A percentile compares a stretch with the other conserved stretches of the same genome.
phyloP scores from a whole-genome alignment of 2,888 invertebrate species.

The Amphiduros pacificus region DNA sequence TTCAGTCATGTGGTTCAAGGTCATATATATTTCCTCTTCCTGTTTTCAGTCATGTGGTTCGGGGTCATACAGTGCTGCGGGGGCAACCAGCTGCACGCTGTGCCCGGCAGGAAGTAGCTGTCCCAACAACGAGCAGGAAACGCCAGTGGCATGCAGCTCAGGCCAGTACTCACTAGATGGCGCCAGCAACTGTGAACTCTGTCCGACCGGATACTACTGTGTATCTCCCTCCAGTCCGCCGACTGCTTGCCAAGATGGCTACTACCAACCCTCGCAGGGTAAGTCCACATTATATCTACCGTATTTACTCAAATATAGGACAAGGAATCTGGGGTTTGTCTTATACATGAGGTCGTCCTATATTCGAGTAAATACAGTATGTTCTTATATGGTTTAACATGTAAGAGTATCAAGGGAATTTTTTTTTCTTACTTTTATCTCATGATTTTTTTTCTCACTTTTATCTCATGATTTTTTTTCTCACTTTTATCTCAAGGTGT shows the following conservation, averaged over 20 bases:
- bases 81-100: constrained; percentile 40
- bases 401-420: no score
- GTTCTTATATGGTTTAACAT: no score
- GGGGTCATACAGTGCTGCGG: constrained; percentile 39
- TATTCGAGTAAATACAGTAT: no score
- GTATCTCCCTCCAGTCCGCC: constrained; percentile 29
- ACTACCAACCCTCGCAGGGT: constrained; percentile 43
- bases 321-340: no score
- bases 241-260: constrained; percentile 44
- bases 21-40: constrained; percentile 23
- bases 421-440: no score
- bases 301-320: no score
- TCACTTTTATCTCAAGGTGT: no score
- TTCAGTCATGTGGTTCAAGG: constrained; percentile 25
- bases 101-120: constrained; percentile 50
- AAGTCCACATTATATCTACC: not conserved
- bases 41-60: constrained; percentile 10
- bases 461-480: no score
- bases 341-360: no score
- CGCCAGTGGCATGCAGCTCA: constrained; percentile 37
- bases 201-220: constrained; percentile 53
- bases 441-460: no score
- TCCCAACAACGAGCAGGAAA: constrained; percentile 34
- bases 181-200: constrained; percentile 38
- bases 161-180: constrained; percentile 44